Base-by-base conservation (phyloP, 2,113 vertebrate species). In the Ellobius talpinus region DNA sequence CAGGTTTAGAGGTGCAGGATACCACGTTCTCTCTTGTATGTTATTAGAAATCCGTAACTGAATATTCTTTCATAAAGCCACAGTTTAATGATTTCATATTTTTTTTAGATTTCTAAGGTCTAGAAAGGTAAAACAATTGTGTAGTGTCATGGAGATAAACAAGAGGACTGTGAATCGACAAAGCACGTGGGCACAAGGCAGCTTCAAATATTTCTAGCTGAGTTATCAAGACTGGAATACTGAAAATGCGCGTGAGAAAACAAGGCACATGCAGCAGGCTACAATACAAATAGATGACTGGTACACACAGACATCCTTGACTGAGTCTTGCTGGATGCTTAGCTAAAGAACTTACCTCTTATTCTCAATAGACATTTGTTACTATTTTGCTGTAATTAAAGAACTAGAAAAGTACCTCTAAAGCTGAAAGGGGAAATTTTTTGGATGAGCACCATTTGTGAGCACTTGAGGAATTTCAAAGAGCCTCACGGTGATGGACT, bases 91-190 rank as follows among this genome's bases (percentile, higher is more conserved):
- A 78, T 79, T 7, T 9, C 89, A 72, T 66, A 84, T 16, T 55
- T 87, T 13, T 65, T 52, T 79, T 45, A 45, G 36, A 87, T 85
- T 7, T 92, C 16, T 94, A 84, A 93, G 50, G 39, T 92, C 5
- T n/a, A 90, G 29, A 96, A 96, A 89, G 23, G 16, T 91, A 42
- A 95, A 91, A 13, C 78, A 19, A 11, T 95, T 96, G 5, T 19
- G 16, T 12, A 88, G 2, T 66, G 50, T 85, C 36, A 58, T 7
- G 78, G 84, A 91, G 65, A 89, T 70, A 70, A 97, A 90, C 1
- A 19, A 84, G 26, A 94, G 17, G 68, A 88, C 16, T 79, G 58
- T 47, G 36, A 87, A 42, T 63, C 4, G 19, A 81, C 93, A 95
- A 1, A 87, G 21, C 10, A 72, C 36, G 76, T 77, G 42, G 33